Base-by-base conservation (phyloP, 2,113 vertebrate genomes). In the Setophaga coronata region DNA sequence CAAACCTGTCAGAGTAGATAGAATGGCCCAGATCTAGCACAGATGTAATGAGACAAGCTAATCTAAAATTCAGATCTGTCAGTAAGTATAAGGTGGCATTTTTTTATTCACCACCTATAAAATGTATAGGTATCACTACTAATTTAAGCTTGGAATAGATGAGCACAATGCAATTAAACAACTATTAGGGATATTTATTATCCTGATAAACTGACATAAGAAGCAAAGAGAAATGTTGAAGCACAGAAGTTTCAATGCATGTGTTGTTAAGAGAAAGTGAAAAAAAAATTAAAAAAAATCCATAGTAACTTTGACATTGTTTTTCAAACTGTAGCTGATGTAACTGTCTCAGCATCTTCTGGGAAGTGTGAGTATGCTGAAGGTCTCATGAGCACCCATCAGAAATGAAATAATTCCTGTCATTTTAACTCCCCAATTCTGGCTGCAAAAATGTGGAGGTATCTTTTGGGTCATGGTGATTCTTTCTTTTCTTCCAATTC, bases 1-100 rank as follows among this genome's bases (percentile, higher is more conserved):
- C 72, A 82, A 97, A 72, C 62, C 95, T 97, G 92, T 97, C 90
- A 97, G 91, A 95, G 71, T 12, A 82, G 70, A 76, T 60, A 54
- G 47, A 78, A 36, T 83, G 38, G 23, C 61, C 60, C 33, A 78
- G 51, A 78, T 89, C 78, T 95, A 90, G 90, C 82, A 95, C 36
- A 86, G 71, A 80, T 84, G 91, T 81, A 89, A 60, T 89, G 94
- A 97, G 94, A 93, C 76, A 94, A 95, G 82, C 91, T 96, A 71
- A 87, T 97, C 86, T 94, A 92, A 94, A 89, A 95, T 97, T 96
- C 95, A 93, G 53, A 80, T 97, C 47, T 96, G 60, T 91, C 92
- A 94, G 78, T 64, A 92, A 88, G 90, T 76, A 74, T 54, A 89
- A 82, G 38, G 31, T 78, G 51, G 24, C 81, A 60, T 66, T 88